Percentiles rank a stretch among this genome's conserved stretches.
Conservation (phyloP, 2,113 vertebrate species). For the Amblyopsis rosae region DNA sequence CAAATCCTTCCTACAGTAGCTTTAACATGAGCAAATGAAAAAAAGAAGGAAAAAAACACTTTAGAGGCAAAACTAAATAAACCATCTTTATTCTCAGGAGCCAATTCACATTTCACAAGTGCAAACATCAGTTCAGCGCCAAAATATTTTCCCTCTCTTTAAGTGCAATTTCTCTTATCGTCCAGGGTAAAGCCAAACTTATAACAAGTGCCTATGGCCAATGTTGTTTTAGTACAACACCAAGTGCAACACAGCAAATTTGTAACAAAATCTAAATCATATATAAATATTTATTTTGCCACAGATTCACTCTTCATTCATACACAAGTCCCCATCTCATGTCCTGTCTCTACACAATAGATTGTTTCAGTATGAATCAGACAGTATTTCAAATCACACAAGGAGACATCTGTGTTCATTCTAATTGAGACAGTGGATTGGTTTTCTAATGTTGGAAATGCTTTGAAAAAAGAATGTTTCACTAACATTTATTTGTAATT, state of each 20-base stretch:
- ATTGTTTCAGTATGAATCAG: slow-evolving; percentile 39
- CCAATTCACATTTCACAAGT: slow-evolving; percentile 68
- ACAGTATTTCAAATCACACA: slow-evolving; percentile 42
- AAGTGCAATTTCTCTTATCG: slow-evolving; percentile 44
- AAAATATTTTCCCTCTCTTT: slow-evolving; percentile 20
- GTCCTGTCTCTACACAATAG: slow-evolving; percentile 18
- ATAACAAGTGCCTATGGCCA: slow-evolving; percentile 14
- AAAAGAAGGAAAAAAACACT: no score
- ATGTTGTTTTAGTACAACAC: slow-evolving; percentile 31
- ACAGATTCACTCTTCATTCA: slow-evolving; percentile 36
- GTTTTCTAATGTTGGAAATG: slow-evolving; percentile 32
- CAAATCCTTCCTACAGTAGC: neutral
- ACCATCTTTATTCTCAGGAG: slow-evolving; percentile 77
- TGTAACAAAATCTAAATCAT: slow-evolving; percentile 16
- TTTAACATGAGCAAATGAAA: no score
- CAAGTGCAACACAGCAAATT: slow-evolving; percentile 42
- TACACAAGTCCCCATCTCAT: slow-evolving; percentile 7
- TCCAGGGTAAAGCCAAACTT: slow-evolving; percentile 27
- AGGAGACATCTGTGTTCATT: slow-evolving; percentile 42
- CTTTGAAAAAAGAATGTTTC: slow-evolving; percentile 23
- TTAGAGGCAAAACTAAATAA: slow-evolving; percentile 55
- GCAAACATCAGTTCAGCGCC: slow-evolving; percentile 55
- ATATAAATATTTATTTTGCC: slow-evolving; percentile 16
- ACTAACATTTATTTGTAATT: slow-evolving; percentile 26
- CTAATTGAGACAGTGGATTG: slow-evolving; percentile 26